phyloP scores from a whole-genome alignment of 2,797 vertebrate species.

The Chaenodraco wilsoni region DNA sequence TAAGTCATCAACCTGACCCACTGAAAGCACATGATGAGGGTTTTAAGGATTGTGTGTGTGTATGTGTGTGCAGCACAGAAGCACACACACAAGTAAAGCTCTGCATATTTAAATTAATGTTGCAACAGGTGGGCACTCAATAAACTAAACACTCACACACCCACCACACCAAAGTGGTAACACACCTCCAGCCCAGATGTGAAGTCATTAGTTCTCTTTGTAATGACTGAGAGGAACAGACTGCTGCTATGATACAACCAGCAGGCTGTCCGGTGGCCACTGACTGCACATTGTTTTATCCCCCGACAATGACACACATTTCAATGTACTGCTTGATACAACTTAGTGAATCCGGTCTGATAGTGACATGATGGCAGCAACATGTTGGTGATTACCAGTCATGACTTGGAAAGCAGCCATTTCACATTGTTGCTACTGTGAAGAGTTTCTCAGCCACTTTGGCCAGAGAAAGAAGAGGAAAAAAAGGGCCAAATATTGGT shows the following conservation, averaged over 20 bases:
- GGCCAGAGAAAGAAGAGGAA: background rate
- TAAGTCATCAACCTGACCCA: conserved; percentile 66
- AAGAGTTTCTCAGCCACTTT: conserved; percentile 16
- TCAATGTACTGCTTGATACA: background rate
- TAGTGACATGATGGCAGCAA: conserved; percentile 23
- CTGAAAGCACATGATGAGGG: conserved; percentile 70
- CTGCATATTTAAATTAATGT: conserved; percentile 25
- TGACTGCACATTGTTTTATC: background rate
- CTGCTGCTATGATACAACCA: background rate
- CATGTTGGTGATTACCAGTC: conserved; percentile 23
- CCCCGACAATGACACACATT: background rate
- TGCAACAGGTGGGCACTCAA: conserved; percentile 36
- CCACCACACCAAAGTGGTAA: conserved; percentile 24
- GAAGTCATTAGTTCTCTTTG: conserved; percentile 22
- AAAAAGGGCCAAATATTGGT: background rate
- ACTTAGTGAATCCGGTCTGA: background rate
- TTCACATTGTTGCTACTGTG: background rate
- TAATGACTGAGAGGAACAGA: conserved; percentile 29
- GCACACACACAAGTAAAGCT: background rate
- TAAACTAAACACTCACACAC: conserved; percentile 6
- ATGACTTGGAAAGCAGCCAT: conserved; percentile 29
- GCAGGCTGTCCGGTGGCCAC: background rate
- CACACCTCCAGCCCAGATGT: conserved; percentile 62
- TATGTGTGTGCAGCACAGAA: background rate
- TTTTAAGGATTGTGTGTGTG: conserved; percentile 26